Percentiles rank a stretch among this genome's conserved stretches.
Conservation (phyloP, 2,888 invertebrate genomes). For the Griposia aprilina region DNA sequence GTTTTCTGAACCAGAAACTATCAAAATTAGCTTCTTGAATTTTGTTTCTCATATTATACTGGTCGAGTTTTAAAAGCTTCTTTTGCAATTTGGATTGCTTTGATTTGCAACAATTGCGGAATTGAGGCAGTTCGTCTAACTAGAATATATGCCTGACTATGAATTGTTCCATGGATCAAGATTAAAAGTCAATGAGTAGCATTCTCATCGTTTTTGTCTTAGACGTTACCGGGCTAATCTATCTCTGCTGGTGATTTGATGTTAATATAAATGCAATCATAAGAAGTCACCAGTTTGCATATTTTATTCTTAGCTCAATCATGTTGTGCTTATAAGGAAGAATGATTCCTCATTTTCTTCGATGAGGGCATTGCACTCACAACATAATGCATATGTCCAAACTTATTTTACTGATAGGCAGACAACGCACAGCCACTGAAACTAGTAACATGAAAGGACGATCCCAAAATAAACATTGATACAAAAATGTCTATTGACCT, state of each 20-base stretch:
- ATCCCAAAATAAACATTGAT: neutral
- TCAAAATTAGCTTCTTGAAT: neutral
- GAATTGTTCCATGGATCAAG: neutral
- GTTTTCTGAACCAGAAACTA: neutral
- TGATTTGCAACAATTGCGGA: neutral
- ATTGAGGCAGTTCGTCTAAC: no score
- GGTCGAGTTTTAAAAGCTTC: neutral
- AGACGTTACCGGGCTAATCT: neutral
- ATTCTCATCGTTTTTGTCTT: neutral
- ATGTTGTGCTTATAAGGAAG: neutral
- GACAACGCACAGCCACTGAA: neutral
- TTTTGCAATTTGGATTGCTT: neutral
- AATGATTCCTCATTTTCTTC: neutral
- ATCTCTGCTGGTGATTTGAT: neutral
- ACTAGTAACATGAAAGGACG: neutral
- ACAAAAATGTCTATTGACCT: neutral
- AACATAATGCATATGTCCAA: neutral
- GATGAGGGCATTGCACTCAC: neutral
- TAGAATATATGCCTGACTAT: no score
- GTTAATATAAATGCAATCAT: neutral
- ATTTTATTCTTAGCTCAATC: neutral
- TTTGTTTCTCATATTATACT: neutral
- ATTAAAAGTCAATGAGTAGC: neutral
- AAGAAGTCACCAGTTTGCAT: constrained; percentile 1
- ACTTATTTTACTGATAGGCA: neutral